Evolutionary conservation across 1,140 invertebrate species (phyloP).

Genomic region (Bombus superbus): DNA sequence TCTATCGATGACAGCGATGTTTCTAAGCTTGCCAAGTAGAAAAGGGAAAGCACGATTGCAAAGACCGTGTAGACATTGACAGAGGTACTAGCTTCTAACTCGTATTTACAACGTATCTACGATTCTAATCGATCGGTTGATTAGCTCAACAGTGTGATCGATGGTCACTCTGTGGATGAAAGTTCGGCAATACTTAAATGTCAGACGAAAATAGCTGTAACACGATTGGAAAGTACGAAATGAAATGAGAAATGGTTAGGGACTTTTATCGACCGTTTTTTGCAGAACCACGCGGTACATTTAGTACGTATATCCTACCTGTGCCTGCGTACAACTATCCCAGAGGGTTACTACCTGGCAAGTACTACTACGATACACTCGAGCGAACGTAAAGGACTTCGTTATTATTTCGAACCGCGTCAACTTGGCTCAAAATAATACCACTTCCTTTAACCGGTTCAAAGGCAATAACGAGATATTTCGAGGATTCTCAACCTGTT

Average conservation of each 20-base stretch:
- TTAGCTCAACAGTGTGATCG: background rate
- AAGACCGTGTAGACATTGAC: background rate
- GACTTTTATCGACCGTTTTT: background rate
- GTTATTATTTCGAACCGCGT: slow-evolving; percentile 1
- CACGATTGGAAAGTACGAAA: background rate
- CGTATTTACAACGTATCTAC: background rate
- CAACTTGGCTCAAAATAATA: background rate
- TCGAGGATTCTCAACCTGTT: too few relatives aligned
- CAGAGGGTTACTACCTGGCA: background rate
- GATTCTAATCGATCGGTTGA: background rate
- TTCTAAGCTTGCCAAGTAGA: background rate
- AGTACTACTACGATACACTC: background rate
- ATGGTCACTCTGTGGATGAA: background rate
- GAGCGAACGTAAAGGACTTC: background rate
- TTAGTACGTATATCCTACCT: background rate
- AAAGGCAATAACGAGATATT: background rate
- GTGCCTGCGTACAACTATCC: background rate
- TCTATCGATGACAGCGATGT: background rate
- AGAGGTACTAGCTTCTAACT: background rate
- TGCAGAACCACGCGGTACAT: background rate
- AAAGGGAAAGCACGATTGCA: background rate
- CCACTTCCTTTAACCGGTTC: background rate
- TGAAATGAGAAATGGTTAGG: background rate
- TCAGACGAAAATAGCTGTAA: background rate
- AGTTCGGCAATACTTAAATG: background rate